A percentile compares a stretch with the other conserved stretches of the same genome.
phyloP scores from a whole-genome alignment of 2,888 invertebrate genomes.

The Autographa gamma region DNA sequence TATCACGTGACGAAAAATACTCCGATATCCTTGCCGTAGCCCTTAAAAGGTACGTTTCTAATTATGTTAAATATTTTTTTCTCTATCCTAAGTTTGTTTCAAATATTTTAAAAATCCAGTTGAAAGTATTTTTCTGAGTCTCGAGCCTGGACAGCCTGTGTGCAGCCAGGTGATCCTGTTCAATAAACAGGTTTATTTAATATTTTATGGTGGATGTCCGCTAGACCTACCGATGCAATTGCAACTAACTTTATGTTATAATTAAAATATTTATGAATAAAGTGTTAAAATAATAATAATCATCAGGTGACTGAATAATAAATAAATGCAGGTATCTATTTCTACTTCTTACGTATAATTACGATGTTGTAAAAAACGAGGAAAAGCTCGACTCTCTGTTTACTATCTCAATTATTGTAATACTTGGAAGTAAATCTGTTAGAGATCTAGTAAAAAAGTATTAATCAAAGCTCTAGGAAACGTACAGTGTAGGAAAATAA shows the following conservation, averaged over 20 bases:
- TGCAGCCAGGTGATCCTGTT: slow-evolving; percentile 74
- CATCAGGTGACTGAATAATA: background rate
- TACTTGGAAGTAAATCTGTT: background rate
- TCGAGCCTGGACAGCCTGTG: slow-evolving; percentile 61
- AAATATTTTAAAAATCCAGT: slow-evolving; percentile 38
- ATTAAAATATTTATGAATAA: slow-evolving; percentile 35
- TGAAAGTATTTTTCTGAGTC: slow-evolving; percentile 60
- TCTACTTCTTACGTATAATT: background rate
- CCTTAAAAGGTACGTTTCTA: slow-evolving; percentile 75
- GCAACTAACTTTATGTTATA: slow-evolving; percentile 28
- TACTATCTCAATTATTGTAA: background rate
- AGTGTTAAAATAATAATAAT: background rate
- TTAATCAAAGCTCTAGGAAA: slow-evolving; percentile 32
- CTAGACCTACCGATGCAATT: slow-evolving; percentile 62
- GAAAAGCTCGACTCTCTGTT: background rate
- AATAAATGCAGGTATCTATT: slow-evolving; percentile 1
- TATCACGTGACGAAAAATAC: slow-evolving; percentile 76
- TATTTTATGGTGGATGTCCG: slow-evolving; percentile 74
- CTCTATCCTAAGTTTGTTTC: background rate
- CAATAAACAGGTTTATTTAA: slow-evolving; percentile 83
- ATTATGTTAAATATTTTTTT: slow-evolving; percentile 22
- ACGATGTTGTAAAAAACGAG: background rate
- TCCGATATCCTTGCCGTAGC: slow-evolving; percentile 64
- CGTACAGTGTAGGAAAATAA: slow-evolving; percentile 49
- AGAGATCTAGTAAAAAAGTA: slow-evolving; percentile 10